Conservation (phyloP, 2,888 invertebrate species). For the Andrena haemorrhoa region DNA sequence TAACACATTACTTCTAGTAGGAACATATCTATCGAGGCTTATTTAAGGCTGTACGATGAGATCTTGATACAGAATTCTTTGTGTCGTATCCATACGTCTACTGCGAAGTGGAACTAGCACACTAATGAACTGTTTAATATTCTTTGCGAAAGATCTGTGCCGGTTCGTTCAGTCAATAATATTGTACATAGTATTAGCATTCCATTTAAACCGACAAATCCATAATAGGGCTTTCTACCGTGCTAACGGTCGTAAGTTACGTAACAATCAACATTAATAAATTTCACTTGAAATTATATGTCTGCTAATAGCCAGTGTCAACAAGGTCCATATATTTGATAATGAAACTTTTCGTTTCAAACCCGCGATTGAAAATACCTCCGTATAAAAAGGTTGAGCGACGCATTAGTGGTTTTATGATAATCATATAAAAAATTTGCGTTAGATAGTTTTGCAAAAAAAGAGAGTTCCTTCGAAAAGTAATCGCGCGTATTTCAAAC, state of each 20-base stretch:
- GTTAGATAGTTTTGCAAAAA: conserved; percentile 27
- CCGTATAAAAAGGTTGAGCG: conserved; percentile 22
- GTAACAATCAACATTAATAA: conserved; percentile 18
- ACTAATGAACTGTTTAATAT: conserved; percentile 59
- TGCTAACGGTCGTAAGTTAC: conserved; percentile 42
- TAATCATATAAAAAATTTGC: conserved; percentile 26
- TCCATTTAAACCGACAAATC: conserved; percentile 48
- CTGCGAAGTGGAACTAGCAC: conserved; percentile 72
- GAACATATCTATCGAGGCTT: conserved; percentile 56
- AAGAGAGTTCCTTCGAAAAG: conserved; percentile 39
- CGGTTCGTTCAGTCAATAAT: conserved; percentile 60
- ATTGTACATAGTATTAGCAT: conserved; percentile 71
- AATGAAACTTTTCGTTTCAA: conserved; percentile 13
- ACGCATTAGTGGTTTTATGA: conserved; percentile 18
- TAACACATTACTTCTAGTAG: conserved; percentile 85
- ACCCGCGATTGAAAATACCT: conserved; percentile 28
- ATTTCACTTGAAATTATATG: conserved; percentile 7
- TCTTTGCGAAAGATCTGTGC: conserved; percentile 59
- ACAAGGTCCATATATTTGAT: conserved; percentile 13
- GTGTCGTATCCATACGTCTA: conserved; percentile 62
- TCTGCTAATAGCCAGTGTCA: conserved; percentile 2
- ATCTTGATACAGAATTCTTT: conserved; percentile 50
- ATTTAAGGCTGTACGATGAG: conserved; percentile 50
- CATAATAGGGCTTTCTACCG: conserved; percentile 30
- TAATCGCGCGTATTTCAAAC: conserved; percentile 7